Conservation (phyloP, 2,888 invertebrate species). For the Drosophila siamana region DNA sequence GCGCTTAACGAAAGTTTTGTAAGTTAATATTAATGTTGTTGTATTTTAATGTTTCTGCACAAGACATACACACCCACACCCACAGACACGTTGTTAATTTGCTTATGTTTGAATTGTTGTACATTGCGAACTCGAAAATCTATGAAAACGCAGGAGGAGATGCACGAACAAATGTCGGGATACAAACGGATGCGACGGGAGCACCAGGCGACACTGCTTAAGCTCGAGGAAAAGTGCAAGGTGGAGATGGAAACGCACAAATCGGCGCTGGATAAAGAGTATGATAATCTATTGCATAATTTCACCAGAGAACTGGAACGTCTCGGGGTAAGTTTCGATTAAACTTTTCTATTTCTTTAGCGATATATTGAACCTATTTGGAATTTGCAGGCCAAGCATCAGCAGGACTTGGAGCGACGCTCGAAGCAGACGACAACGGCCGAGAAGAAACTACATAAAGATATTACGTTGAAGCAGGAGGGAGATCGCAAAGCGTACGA, state of each 20-base stretch:
- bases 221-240: constrained; percentile 97
- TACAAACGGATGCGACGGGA: constrained; percentile 99
- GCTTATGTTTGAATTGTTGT: constrained; percentile 52
- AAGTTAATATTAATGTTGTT: constrained; percentile 48
- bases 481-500: constrained; percentile 96
- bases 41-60: constrained; percentile 17
- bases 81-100: constrained; percentile 29
- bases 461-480: constrained; percentile 95
- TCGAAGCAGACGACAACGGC: constrained; percentile 94
- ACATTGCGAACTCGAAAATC: constrained; percentile 35
- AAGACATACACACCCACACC: constrained; percentile 10
- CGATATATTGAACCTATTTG: not conserved
- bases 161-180: constrained; percentile 99
- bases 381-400: constrained; percentile 88
- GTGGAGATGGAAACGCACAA: constrained; percentile 99
- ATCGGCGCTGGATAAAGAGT: constrained; percentile 97
- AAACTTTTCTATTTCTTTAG: not conserved
- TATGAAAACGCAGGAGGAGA: constrained; percentile 89
- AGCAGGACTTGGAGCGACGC: constrained; percentile 92
- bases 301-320: constrained; percentile 97
- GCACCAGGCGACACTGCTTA: constrained; percentile 97
- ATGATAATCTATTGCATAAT: constrained; percentile 95
- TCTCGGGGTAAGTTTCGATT: constrained; percentile 87
- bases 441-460: constrained; percentile 97
- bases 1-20: constrained; percentile 50